phyloP scores from a whole-genome alignment of 2,797 vertebrate genomes.

The Premnoplex brunnescens region DNA sequence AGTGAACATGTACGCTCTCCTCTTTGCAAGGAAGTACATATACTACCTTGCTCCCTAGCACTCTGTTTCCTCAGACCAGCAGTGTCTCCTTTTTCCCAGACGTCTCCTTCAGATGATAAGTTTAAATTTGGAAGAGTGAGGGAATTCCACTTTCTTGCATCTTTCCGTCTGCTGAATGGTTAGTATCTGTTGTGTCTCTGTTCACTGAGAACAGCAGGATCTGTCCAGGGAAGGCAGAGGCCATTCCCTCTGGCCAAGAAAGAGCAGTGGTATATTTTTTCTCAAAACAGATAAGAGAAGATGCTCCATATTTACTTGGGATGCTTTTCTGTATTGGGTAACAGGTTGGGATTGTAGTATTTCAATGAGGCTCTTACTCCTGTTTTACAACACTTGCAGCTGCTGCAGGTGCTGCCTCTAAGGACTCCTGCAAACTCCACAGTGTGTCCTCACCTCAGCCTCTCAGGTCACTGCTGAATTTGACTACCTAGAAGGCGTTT shows the following conservation, averaged over 20 bases:
- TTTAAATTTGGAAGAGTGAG: not conserved
- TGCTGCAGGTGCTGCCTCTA: not conserved
- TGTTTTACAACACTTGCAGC: not conserved
- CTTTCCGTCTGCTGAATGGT: rapidly evolving
- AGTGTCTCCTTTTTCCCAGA: not conserved
- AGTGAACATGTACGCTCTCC: rapidly evolving
- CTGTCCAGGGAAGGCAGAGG: not conserved
- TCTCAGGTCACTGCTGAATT: not conserved
- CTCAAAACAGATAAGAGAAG: not conserved
- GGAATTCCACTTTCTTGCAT: not conserved
- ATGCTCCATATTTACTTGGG: not conserved
- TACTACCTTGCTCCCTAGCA: not conserved
- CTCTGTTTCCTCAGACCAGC: not conserved
- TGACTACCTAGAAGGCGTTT: not conserved
- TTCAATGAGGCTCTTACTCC: not conserved
- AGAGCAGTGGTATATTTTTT: not conserved
- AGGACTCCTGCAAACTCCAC: not conserved
- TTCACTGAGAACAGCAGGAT: not conserved
- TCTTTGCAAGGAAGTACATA: not conserved
- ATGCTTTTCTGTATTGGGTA: not conserved
- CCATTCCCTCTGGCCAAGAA: not conserved
- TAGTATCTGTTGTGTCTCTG: not conserved
- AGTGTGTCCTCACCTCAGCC: not conserved
- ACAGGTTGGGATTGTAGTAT: not conserved
- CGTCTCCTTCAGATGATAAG: not conserved